Evolutionary conservation across 2,113 vertebrate species (phyloP).

Genomic region (Anarrhichthys ocellatus): DNA sequence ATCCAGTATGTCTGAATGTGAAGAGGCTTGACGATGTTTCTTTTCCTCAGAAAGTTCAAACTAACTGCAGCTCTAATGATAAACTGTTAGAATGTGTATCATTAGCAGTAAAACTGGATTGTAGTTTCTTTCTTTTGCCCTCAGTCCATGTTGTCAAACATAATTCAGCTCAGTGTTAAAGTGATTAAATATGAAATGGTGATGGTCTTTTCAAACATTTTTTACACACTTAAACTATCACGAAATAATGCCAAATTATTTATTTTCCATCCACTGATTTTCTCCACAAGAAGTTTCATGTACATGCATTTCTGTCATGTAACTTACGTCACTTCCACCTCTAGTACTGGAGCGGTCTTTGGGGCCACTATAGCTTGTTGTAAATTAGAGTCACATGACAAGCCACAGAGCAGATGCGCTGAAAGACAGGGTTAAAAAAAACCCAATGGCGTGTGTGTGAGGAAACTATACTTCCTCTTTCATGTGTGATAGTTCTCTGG

Average conservation of each 20-base stretch:
- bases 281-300: not conserved
- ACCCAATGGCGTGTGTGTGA: not conserved
- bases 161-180: not conserved
- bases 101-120: slow-evolving; percentile 5
- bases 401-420: not conserved
- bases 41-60: not conserved
- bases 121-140: slow-evolving; percentile 3
- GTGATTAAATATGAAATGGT: not conserved
- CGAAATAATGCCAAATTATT: not conserved
- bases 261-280: not conserved
- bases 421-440: not conserved
- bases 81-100: not conserved
- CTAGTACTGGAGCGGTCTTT: slow-evolving; percentile 13
- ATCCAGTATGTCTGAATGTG: not conserved
- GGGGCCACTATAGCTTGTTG: slow-evolving; percentile 19
- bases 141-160: not conserved
- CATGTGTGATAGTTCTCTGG: not conserved
- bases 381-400: slow-evolving; percentile 70
- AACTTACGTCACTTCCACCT: not conserved
- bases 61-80: not conserved
- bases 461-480: slow-evolving; percentile 68
- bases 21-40: not conserved
- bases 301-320: not conserved
- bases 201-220: not conserved
- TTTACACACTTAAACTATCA: not conserved